Base-by-base conservation (phyloP, 2,888 invertebrate genomes). In the Machimus rusticus region DNA sequence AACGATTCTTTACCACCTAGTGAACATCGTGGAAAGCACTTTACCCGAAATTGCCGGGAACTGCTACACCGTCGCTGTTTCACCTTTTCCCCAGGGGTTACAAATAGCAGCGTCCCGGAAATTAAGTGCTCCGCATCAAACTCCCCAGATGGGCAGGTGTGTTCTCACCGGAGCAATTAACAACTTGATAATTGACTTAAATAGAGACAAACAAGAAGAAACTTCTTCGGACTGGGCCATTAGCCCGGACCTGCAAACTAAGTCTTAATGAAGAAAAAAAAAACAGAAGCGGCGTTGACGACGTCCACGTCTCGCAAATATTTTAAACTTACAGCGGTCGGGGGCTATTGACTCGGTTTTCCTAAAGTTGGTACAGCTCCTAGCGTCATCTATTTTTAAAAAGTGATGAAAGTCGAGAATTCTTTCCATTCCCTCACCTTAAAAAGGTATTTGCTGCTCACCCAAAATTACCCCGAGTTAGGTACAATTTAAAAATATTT, bases 131-230 rank as follows among this genome's bases (percentile, higher is more conserved):
- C 31, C 55, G 37, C 57, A 82, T 66, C 37, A 82, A 57, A 37
- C 66, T 57, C 37, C 8, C 8, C 57, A 37, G 82, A 82, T 82
- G 37, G 34, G 66, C 57, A 37, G 82, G 37, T 82, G 37, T 66
- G 66, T 39, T 57, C 66, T 14, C 12, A 31, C 23, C n/a, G 82
- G 16, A 23, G 57, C 39, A 82, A 66, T 82, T 82, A 82, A 82
- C 37, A 66, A 82, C 51, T 82, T 82, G 55, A 37, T 82, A 82
- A 82, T 82, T 82, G 82, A 82, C 82, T 82, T 82, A 57, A 66
- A 66, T 82, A 37, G 82, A 82, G 66, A 82, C 82, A 82, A 82
- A 66, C 66, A 66, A 55, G 55, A 34, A 55, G 57, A 39, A 82
- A 82, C 66, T 55, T 19, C 37, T 39, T 66, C 14, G 82, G 23